Percentiles rank a stretch among this genome's conserved stretches.
Conservation (phyloP, 2,797 vertebrate genomes). For the Buceros bicornis region DNA sequence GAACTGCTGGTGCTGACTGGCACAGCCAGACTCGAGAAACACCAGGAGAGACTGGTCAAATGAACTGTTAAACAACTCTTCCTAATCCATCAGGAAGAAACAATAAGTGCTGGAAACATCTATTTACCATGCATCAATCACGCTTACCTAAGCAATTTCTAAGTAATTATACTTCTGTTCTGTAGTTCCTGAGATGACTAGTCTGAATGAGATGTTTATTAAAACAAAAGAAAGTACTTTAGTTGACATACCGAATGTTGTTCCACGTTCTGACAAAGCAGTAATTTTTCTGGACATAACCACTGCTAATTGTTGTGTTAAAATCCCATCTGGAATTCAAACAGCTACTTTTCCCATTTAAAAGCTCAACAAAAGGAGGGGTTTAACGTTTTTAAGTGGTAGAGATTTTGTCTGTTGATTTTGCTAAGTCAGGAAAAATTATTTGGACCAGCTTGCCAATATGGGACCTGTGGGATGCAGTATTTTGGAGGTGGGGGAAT, state of each 20-base stretch:
- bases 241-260: neutral
- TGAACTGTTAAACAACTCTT: slow-evolving; percentile 90
- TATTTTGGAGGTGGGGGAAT: neutral
- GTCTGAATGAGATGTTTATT: neutral
- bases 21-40: slow-evolving; percentile 83
- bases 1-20: slow-evolving; percentile 87
- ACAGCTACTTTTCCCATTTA: neutral
- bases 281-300: slow-evolving; percentile 7
- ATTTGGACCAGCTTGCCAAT: neutral
- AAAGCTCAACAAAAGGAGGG: neutral
- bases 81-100: slow-evolving; percentile 84
- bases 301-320: slow-evolving; percentile 22
- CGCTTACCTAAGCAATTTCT: slow-evolving; percentile 82
- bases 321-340: slow-evolving; percentile 30
- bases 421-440: neutral
- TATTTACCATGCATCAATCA: slow-evolving; percentile 88
- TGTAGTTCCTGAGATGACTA: slow-evolving; percentile 34
- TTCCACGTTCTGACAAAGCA: neutral
- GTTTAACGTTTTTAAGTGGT: neutral
- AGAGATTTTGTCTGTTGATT: neutral
- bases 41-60: slow-evolving; percentile 84
- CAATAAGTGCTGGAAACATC: slow-evolving; percentile 86
- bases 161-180: slow-evolving; percentile 74
- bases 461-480: neutral
- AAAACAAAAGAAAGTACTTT: neutral